phyloP scores from a whole-genome alignment of 2,113 vertebrate genomes.

The Himantopus leucocephalus region DNA sequence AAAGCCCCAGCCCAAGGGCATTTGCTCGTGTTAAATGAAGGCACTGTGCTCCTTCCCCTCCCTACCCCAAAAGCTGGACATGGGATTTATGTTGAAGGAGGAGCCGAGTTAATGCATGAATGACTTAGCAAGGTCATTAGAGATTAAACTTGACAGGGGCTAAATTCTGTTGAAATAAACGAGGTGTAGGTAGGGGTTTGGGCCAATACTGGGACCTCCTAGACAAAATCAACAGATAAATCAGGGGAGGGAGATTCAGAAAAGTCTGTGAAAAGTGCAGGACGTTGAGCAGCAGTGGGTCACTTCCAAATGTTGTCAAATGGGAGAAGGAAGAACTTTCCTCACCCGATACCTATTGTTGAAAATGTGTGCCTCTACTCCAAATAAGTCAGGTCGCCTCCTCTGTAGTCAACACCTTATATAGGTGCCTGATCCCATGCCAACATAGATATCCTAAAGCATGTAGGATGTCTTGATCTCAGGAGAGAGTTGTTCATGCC shows the following conservation, averaged over 20 bases:
- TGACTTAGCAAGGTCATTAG: not conserved
- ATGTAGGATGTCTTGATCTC: not conserved
- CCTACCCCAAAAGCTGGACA: not conserved
- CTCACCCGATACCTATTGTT: rapidly evolving
- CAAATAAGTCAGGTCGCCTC: not conserved
- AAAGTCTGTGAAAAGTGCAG: not conserved
- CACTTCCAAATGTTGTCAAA: not conserved
- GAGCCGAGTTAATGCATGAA: not conserved
- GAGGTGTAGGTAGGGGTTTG: not conserved
- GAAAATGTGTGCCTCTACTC: not conserved
- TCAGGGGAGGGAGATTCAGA: not conserved
- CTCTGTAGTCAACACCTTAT: not conserved
- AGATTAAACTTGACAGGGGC: not conserved
- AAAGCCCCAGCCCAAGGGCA: not conserved
- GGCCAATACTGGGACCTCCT: not conserved
- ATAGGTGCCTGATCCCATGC: not conserved
- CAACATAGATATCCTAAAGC: not conserved
- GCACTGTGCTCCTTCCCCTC: not conserved
- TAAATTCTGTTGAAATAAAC: not conserved
- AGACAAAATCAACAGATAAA: not conserved
- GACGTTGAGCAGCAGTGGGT: not conserved
- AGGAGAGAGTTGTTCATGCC: not conserved
- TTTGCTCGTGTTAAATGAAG: not conserved
- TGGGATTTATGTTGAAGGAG: not conserved
- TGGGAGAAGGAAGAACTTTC: not conserved